A percentile compares a stretch with the other conserved stretches of the same genome.
These are phyloP conservation scores for Drosophila neutralis DNA, from an alignment of 2,888 invertebrate species.

Conservation along the genomic window DNA sequence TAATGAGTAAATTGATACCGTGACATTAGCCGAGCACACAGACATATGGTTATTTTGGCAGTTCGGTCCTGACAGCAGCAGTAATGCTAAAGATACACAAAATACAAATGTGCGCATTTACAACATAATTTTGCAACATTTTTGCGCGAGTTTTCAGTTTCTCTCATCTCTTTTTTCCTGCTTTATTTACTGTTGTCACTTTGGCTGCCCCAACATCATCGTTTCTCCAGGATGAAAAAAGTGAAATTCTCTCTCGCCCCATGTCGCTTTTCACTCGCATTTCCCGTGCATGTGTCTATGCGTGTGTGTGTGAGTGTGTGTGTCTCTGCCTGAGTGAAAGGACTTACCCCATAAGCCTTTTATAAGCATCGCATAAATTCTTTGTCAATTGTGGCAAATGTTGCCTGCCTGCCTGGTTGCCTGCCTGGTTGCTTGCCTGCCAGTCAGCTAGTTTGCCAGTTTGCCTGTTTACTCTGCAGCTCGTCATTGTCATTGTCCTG, in stretches of 20 bases:
- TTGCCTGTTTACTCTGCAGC: slow-evolving; percentile 37
- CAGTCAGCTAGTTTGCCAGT: slow-evolving; percentile 29
- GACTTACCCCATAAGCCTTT: slow-evolving; percentile 71
- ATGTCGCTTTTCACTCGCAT: slow-evolving; percentile 20
- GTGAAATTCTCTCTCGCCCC: slow-evolving; percentile 51
- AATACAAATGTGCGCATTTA: slow-evolving; percentile 60
- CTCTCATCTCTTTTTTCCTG: slow-evolving; percentile 21
- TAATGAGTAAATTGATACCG: neutral
- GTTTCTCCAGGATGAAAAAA: slow-evolving; percentile 44
- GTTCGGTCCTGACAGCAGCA: neutral
- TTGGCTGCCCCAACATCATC: slow-evolving; percentile 41
- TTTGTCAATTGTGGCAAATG: slow-evolving; percentile 77
- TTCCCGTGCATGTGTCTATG: slow-evolving; percentile 9
- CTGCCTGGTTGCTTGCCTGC: slow-evolving; percentile 13
- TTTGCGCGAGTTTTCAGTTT: slow-evolving; percentile 40
- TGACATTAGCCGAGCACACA: slow-evolving; percentile 1
- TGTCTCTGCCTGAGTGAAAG: slow-evolving; percentile 49
- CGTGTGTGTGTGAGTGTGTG: slow-evolving; percentile 18
- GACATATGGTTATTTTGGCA: neutral
- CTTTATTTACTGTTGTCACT: slow-evolving; percentile 66
- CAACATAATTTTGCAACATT: slow-evolving; percentile 66
- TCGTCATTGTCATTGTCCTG: slow-evolving; percentile 54
- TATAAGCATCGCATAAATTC: slow-evolving; percentile 77
- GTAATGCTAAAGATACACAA: slow-evolving; percentile 25
- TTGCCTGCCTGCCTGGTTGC: slow-evolving; percentile 20